Evolutionary conservation across 2,113 vertebrate genomes (phyloP).

Genomic region (Phyllostomus hastatus): DNA sequence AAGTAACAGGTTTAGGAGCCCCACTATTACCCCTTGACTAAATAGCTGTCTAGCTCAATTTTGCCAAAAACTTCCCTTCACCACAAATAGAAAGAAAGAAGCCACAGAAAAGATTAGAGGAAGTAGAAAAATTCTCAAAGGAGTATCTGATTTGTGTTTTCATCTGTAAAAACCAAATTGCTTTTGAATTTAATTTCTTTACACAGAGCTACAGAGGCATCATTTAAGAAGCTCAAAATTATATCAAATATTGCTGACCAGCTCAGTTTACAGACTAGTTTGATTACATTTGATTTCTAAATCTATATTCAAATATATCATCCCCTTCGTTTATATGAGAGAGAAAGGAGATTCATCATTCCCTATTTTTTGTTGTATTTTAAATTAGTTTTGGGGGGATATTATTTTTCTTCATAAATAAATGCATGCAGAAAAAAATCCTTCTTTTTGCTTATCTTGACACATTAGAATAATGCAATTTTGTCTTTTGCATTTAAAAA

Average conservation of each 20-base stretch:
- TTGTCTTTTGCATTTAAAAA: neutral
- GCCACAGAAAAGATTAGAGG: neutral
- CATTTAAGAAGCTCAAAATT: conserved; percentile 42
- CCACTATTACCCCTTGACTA: neutral
- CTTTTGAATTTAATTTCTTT: conserved; percentile 66
- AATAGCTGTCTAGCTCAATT: neutral
- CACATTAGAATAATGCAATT: neutral
- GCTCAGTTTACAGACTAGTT: conserved; percentile 11
- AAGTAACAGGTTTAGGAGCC: neutral
- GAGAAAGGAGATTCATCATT: neutral
- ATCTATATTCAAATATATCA: conserved; percentile 50
- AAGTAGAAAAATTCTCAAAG: conserved; percentile 38
- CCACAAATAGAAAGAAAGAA: neutral
- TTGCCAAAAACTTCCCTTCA: neutral
- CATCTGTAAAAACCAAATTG: conserved; percentile 50
- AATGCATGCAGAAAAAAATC: neutral
- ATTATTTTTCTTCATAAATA: conserved; percentile 34
- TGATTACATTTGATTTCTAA: conserved; percentile 52
- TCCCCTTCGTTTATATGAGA: conserved; percentile 24
- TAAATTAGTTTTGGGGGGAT: neutral
- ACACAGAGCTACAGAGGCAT: neutral
- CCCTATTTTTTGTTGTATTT: conserved; percentile 13
- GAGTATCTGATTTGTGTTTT: conserved; percentile 54
- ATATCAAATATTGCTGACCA: conserved; percentile 47
- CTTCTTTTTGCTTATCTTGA: neutral